Conservation (phyloP, 2,797 vertebrate genomes). For the Perdix hodgsoniae region DNA sequence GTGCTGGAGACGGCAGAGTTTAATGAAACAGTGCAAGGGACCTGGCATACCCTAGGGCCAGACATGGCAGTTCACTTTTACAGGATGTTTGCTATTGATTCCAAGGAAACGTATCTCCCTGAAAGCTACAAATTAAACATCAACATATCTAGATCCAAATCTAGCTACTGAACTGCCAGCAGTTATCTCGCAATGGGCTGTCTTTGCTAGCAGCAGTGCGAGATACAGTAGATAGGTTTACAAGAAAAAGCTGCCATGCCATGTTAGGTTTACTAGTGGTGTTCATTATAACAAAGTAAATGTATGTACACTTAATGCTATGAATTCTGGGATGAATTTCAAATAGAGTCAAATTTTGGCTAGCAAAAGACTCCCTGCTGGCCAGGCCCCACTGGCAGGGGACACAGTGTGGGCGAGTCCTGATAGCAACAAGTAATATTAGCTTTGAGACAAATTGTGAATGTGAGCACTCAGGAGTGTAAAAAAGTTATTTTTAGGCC, state of each 20-base stretch:
- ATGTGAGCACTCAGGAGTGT: background rate
- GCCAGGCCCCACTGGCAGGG: background rate
- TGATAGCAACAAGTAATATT: fast-evolving
- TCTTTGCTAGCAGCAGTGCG: background rate
- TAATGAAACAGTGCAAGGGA: background rate
- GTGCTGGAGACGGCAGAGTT: background rate
- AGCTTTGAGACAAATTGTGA: background rate
- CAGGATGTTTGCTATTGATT: fast-evolving
- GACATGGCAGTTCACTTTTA: background rate
- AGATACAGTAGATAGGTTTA: background rate
- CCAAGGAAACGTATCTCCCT: background rate
- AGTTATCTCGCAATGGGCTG: fast-evolving
- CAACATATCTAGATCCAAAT: background rate
- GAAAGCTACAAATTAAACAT: background rate
- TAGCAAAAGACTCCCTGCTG: background rate
- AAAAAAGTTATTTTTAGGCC: background rate
- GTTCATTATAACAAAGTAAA: background rate
- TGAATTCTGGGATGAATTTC: background rate
- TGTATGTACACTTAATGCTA: background rate
- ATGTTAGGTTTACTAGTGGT: background rate
- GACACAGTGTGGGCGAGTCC: background rate
- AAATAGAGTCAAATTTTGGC: background rate
- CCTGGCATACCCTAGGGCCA: background rate
- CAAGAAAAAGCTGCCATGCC: background rate
- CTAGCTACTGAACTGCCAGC: background rate